Base-by-base conservation (phyloP, 2,113 vertebrate species). In the Coracopsis vasa region DNA sequence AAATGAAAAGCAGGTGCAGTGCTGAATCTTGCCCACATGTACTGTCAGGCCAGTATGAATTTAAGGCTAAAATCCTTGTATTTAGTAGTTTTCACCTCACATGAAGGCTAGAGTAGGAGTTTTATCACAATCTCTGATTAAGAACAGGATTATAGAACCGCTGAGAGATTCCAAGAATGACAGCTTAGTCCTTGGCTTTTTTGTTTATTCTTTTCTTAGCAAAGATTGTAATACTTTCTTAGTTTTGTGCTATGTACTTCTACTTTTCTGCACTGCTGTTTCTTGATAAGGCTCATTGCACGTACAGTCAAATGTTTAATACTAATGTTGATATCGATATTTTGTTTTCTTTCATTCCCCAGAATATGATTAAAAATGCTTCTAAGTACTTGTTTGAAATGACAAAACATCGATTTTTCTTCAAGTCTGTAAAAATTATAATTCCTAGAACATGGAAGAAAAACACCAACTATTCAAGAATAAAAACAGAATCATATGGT, bases 401-500 rank as follows among this genome's bases (percentile, higher is more conserved):
- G 35, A 97, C 96, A 42, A 62, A 97, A 78, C 39, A 67, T 81
- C 97, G 94, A 78, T 81, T 98, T 92, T 98, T 97, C 94, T 98
- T 98, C 94, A 98, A 96, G 64, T 96, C 96, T 44, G 95, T 97
- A 77, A 98, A 97, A 93, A 97, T 98, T 80, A 70, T 98, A 86
- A 93, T 98, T 82, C 98, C 98, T 53, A 62, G 94, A n/a, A 97
- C 94, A 3, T 98, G 98, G 98, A 70, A 33, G 35, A 67, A 86
- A 54, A 96, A 90, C 39, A 9, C 37, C 31, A 86, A 53, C 6
- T 98, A 98, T 74, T 64, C 77, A 87, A 96, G 62, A 69, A 67
- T 97, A 48, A 98, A 93, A 88, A 97, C 72, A 83, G 98, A 98
- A 95, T 97, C 98, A 18, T 98, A 97, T 91, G 94, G 97, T 25